Evolutionary conservation across 2,113 vertebrate genomes (phyloP), one percentile per base, ranked within the genome.

Genomic region (Pipa parva): DNA sequence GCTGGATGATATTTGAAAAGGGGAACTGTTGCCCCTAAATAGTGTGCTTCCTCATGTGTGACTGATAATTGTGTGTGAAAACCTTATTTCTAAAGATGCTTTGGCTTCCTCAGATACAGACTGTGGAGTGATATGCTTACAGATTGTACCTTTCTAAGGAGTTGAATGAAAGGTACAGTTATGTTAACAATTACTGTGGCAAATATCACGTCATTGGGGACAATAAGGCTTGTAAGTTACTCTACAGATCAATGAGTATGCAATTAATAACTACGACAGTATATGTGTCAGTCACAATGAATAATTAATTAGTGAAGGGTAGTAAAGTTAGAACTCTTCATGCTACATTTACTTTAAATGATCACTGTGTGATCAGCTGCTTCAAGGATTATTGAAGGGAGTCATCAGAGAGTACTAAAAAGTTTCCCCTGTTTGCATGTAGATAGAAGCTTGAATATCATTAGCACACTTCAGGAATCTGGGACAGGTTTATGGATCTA

Each of bases 401-500:
- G 21, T 21, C 46, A 24, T 22, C 22, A 20, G 28, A n/a, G 46
- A 37, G 48, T 21, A 2, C 11, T 52, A 29, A 62, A 31, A 28
- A 9, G 20, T 48, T 61, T 45, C 10, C 42, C n/a, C 25, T 37
- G 18, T 27, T 17, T 24, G 42, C 21, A 15, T 45, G 22, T 9
- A 31, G 46, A 63, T 31, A 17, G 33, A 51, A 63, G 29, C 28
- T n/a, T 36, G 27, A 5, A 22, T 20, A 49, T 21, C 20, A 52
- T 52, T 27, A 52, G 50, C 50, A 25, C 22, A 33, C 24, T 20
- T 61, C 45, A 18, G 13, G 27, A 48, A 48, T 46, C n/a, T 11
- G 9, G n/a, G 42, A 11, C n/a, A 28, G 25, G 46, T 45, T 61
- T 46, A 61, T 63, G 54, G 49, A 54, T 55, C 50, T 2, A 21